Conservation (phyloP, 2,888 invertebrate species). For the Aphodius sticticus region DNA sequence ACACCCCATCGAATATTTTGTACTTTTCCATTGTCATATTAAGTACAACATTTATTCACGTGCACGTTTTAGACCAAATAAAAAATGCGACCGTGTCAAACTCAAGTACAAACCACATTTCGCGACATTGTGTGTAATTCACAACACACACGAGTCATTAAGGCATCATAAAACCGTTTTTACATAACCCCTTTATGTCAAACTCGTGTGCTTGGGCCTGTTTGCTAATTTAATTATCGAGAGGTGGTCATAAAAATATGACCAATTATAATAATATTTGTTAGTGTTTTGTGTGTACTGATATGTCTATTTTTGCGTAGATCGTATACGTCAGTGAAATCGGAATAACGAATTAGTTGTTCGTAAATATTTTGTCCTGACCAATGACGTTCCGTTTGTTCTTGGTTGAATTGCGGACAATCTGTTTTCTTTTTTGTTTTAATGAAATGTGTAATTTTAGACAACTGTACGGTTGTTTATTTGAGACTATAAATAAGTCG, state of each 20-base stretch:
- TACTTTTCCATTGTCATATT: neutral
- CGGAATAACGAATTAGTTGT: neutral
- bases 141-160: neutral
- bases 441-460: neutral
- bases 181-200: neutral
- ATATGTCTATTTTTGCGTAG: neutral
- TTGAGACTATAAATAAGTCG: neutral
- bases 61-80: neutral
- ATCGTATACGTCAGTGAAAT: neutral
- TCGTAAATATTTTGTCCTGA: neutral
- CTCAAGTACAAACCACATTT: neutral
- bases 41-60: neutral
- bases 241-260: neutral
- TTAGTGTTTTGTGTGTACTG: neutral
- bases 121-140: neutral
- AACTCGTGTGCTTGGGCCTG: neutral
- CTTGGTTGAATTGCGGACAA: neutral
- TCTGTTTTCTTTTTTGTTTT: neutral
- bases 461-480: neutral
- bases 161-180: neutral
- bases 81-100: neutral
- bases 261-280: neutral
- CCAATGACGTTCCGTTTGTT: neutral
- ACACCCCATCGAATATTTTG: neutral
- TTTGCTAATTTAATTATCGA: neutral